Evolutionary conservation across 2,888 invertebrate genomes (phyloP).

Genomic region (Acronicta alni): DNA sequence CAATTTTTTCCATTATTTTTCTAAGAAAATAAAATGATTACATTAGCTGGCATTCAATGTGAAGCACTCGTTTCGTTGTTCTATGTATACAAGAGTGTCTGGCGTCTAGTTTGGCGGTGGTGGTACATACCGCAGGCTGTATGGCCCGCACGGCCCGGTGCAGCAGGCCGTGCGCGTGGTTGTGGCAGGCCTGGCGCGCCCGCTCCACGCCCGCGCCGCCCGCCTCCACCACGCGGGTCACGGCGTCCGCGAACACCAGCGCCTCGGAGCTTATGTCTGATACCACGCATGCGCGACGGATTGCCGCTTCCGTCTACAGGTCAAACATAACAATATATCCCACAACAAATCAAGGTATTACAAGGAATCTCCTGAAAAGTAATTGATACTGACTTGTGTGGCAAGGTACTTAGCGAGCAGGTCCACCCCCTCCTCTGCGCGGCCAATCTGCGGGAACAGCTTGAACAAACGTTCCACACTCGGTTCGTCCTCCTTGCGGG

Average conservation of each 20-base stretch:
- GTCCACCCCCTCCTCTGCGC: conserved; percentile 96
- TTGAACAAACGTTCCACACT: conserved; percentile 98
- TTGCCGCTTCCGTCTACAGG: conserved; percentile 66
- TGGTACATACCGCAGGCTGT: conserved; percentile 63
- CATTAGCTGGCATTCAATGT: no score
- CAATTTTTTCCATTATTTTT: no score
- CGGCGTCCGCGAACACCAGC: conserved; percentile 78
- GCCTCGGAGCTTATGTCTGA: conserved; percentile 56
- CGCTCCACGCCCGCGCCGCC: conserved; percentile 73
- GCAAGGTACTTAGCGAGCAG: conserved; percentile 96
- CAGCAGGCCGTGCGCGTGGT: conserved; percentile 51
- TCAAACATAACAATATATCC: no score
- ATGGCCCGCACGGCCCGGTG: conserved; percentile 52
- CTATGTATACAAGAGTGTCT: no score
- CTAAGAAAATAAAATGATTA: no score
- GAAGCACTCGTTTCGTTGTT: no score
- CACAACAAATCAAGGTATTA: no score
- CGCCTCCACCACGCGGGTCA: conserved; percentile 78
- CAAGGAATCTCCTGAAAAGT: no score
- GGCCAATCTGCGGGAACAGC: conserved; percentile 97
- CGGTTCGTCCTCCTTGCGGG: conserved; percentile 95
- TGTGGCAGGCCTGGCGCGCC: conserved; percentile 52
- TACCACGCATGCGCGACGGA: conserved; percentile 69
- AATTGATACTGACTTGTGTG: conserved; percentile 89
- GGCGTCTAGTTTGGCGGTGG: no score